A percentile compares a stretch with the other conserved stretches of the same genome.
These are phyloP conservation scores for Heliconius eleuchia DNA, from an alignment of 1,140 invertebrate genomes.

Conservation along the genomic window DNA sequence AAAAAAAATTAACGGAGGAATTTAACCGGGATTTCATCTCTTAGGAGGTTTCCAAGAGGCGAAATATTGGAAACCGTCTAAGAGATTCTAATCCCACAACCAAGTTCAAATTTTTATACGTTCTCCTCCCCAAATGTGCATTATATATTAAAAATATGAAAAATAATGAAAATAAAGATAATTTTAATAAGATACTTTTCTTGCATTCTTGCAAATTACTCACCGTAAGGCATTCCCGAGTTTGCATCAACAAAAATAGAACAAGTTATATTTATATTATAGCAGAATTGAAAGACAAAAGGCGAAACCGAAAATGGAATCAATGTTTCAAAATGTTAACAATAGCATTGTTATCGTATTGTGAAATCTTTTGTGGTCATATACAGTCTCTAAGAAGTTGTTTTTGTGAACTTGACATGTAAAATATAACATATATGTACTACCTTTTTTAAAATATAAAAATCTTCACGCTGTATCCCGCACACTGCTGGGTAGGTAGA, in stretches of 20 bases:
- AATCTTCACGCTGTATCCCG: too few relatives aligned
- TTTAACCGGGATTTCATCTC: too few relatives aligned
- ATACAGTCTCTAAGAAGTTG: conserved; percentile 22
- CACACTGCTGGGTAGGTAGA: too few relatives aligned
- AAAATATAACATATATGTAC: neutral
- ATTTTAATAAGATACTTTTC: too few relatives aligned
- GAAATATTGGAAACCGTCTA: too few relatives aligned
- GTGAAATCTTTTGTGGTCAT: conserved; percentile 49
- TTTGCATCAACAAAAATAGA: conserved; percentile 55
- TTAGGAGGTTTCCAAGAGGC: too few relatives aligned
- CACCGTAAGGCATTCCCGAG: conserved; percentile 48
- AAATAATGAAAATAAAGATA: too few relatives aligned
- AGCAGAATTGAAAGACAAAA: conserved; percentile 32
- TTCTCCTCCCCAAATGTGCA: too few relatives aligned
- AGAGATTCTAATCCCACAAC: too few relatives aligned
- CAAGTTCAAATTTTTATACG: too few relatives aligned
- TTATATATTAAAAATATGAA: too few relatives aligned
- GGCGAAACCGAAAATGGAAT: conserved; percentile 40
- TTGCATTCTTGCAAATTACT: conserved; percentile 31
- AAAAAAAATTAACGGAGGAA: too few relatives aligned
- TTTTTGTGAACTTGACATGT: conserved; percentile 60
- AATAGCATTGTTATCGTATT: conserved; percentile 50
- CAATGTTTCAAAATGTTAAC: conserved; percentile 44
- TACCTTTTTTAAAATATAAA: neutral
- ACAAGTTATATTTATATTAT: conserved; percentile 40